These are phyloP conservation scores for Dysidea cf. avara DNA, from an alignment of 37 sponge, comb jelly and placozoan species.

Conservation along the genomic window DNA sequence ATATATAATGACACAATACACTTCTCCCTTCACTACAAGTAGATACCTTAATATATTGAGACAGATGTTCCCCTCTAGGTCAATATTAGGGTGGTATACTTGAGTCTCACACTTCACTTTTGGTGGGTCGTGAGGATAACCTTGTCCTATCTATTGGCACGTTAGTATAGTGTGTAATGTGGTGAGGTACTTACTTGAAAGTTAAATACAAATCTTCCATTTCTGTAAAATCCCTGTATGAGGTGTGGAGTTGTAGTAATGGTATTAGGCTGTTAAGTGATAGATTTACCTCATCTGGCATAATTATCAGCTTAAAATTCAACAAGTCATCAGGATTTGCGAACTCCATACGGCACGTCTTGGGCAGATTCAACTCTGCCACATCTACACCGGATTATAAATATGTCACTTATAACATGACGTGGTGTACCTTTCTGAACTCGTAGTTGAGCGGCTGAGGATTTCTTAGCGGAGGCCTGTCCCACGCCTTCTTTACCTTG, in stretches of 20 bases:
- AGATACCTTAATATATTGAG: conserved; percentile 91
- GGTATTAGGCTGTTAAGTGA: too few species aligned
- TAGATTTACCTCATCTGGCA: conserved; percentile 87
- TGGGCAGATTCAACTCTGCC: conserved; percentile 88
- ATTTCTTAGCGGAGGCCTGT: conserved; percentile 37
- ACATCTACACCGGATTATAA: conserved; percentile 51
- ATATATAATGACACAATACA: not conserved
- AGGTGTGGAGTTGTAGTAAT: too few species aligned
- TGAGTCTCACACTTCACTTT: conserved; percentile 97
- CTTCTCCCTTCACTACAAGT: not conserved
- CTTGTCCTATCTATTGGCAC: conserved; percentile 69
- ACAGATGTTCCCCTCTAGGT: conserved; percentile 95
- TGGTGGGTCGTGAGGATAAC: conserved; percentile 96
- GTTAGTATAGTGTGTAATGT: not conserved
- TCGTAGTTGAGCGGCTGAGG: conserved; percentile 76
- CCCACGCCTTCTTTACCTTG: conserved; percentile 71
- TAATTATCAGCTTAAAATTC: conserved; percentile 87
- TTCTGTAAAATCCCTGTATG: conserved; percentile 92
- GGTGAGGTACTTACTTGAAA: conserved; percentile 66
- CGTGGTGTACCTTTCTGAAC: conserved; percentile 71
- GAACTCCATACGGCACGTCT: conserved; percentile 87
- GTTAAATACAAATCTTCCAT: conserved; percentile 84
- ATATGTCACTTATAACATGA: not conserved
- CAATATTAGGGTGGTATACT: conserved; percentile 98
- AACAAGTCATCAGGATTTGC: conserved; percentile 91